Evolutionary conservation across 2,797 vertebrate species (phyloP).

Genomic region (Ctenopoma multispine): DNA sequence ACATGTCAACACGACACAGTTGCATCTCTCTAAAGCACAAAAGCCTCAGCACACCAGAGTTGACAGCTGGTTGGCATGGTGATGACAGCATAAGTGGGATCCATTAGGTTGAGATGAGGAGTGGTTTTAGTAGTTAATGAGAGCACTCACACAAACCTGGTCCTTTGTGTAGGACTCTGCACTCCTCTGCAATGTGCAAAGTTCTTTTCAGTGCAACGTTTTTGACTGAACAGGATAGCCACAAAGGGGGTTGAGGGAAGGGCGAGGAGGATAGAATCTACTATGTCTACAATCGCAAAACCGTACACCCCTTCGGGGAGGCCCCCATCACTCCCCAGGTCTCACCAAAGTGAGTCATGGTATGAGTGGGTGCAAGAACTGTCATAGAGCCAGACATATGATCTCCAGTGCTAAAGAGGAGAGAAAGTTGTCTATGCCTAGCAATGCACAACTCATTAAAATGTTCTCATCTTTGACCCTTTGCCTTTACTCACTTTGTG

Average conservation of each 20-base stretch:
- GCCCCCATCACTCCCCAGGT: conserved; percentile 32
- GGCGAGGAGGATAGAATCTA: conserved; percentile 68
- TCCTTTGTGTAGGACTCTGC: conserved; percentile 55
- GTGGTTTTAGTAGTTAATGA: conserved; percentile 71
- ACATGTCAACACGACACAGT: conserved; percentile 63
- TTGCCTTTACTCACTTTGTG: background rate
- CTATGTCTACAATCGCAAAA: conserved; percentile 75
- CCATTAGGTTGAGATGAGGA: conserved; percentile 74
- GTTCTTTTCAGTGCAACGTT: conserved; percentile 63
- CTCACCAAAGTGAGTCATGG: conserved; percentile 64
- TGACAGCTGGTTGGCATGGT: conserved; percentile 81
- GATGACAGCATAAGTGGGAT: conserved; percentile 85
- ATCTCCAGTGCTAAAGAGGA: conserved; percentile 55
- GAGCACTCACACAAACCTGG: conserved; percentile 74
- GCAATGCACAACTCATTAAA: conserved; percentile 56
- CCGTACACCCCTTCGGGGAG: conserved; percentile 80
- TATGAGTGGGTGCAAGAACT: conserved; percentile 60
- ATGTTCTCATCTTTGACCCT: conserved; percentile 20
- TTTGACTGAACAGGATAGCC: conserved; percentile 80
- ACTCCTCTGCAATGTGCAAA: conserved; percentile 36
- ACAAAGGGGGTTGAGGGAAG: conserved; percentile 63
- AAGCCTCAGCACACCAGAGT: conserved; percentile 61
- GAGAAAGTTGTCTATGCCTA: conserved; percentile 46
- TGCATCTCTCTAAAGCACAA: conserved; percentile 67
- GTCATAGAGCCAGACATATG: conserved; percentile 61